Conservation (phyloP, 2,888 invertebrate genomes). For the Chrysina gloriosa region DNA sequence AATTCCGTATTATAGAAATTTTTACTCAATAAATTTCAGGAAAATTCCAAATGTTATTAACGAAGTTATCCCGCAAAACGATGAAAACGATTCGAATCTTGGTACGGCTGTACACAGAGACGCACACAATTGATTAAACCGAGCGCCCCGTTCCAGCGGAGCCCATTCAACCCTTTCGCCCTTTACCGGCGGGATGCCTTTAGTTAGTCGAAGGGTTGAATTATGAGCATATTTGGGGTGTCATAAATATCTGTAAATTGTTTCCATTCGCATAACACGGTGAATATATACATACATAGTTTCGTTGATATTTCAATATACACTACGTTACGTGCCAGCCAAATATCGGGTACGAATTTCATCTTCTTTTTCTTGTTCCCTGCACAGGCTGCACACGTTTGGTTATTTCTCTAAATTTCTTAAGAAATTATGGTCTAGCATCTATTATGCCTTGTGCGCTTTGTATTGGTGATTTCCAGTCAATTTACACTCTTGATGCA, state of each 20-base stretch:
- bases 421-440: no score
- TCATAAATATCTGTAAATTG: conserved; percentile 60
- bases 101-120: conserved; percentile 54
- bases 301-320: conserved; percentile 35
- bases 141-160: conserved; percentile 54
- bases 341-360: neutral
- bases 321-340: conserved; percentile 7
- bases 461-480: no score
- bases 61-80: neutral
- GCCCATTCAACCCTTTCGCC: conserved; percentile 47
- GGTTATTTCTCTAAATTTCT: neutral
- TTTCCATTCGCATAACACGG: conserved; percentile 46
- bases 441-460: no score
- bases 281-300: conserved; percentile 38
- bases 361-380: neutral
- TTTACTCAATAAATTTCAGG: no score
- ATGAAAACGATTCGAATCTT: conserved; percentile 51
- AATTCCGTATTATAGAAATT: no score
- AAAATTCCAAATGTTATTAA: neutral
- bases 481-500: no score
- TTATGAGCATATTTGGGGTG: conserved; percentile 61
- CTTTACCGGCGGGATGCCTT: conserved; percentile 57
- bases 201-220: conserved; percentile 58
- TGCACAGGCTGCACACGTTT: neutral
- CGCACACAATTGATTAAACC: conserved; percentile 55